These are phyloP conservation scores for Limnodromus scolopaceus DNA, from an alignment of 2,797 vertebrate species.

Conservation along the genomic window DNA sequence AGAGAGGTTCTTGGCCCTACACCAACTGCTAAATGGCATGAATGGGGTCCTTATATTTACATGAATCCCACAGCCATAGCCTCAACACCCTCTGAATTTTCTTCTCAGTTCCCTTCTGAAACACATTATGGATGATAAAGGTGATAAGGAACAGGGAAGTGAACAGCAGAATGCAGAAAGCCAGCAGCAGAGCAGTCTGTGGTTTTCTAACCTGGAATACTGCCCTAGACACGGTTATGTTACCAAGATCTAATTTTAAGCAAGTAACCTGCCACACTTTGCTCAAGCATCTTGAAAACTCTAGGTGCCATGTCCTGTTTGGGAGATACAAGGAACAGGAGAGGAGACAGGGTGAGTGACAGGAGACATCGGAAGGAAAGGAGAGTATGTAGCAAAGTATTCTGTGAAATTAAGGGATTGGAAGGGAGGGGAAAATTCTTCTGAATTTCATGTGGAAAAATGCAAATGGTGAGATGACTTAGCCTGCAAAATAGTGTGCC, in stretches of 20 bases:
- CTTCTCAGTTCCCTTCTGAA: background rate
- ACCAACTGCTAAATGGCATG: background rate
- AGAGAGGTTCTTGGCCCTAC: background rate
- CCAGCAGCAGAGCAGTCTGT: background rate
- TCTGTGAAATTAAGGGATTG: background rate
- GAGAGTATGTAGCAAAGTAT: background rate
- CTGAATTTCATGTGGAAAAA: slow-evolving; percentile 20
- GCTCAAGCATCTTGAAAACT: background rate
- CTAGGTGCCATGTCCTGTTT: background rate
- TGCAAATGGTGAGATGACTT: background rate
- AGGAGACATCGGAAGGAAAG: background rate
- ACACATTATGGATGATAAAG: background rate
- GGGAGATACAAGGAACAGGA: background rate
- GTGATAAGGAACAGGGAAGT: background rate
- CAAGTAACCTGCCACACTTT: background rate
- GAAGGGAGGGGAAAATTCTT: background rate
- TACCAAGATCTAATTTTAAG: background rate
- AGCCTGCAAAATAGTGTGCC: background rate
- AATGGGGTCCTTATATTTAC: background rate
- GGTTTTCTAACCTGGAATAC: background rate
- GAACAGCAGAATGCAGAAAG: background rate
- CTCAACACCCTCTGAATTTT: background rate
- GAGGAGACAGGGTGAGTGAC: background rate
- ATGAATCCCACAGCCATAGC: background rate
- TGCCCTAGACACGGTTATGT: background rate